Base-by-base conservation (phyloP, 2,888 invertebrate species). In the Stenurella melanura region DNA sequence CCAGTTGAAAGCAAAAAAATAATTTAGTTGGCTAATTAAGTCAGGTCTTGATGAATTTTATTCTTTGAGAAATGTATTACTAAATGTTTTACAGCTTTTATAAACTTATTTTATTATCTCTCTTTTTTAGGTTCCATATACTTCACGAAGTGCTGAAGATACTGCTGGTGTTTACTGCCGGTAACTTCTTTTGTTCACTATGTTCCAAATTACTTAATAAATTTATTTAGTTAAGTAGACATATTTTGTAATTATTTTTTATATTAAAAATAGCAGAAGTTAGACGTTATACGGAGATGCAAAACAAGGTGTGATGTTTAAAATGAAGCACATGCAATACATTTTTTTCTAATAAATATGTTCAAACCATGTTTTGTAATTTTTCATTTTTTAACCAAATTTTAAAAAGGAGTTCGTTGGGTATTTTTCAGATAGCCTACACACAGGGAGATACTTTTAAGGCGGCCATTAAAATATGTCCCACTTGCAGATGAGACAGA, bases 161-260 rank as follows among this genome's bases (percentile, higher is more conserved):
- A 9, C n/a, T 54, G 0, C 67, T 67, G 15, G 30, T 26, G 17
- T 67, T 67, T 21, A 11, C n/a, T 9, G 67, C 19, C 1, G 54
- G 54, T n/a, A 54, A 56, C n/a, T 3, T n/a, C 3, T 1, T 56
- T n/a, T 67, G 26, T 11, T 26, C 26, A 4, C 9, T 67, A 10
- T 56, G 21, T 10, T 56, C 10, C 12, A 54, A 15, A 17, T 26
- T 26, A 56, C 17, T 54, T 15, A 21, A 50, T 15, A 42, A 42
- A 15, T 15, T 64, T 19, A 50, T 15, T 42, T 64, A 64, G 19
- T 64, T 42, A 64, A 50, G 50, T 42, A 42, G 42, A 15, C 1
- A 15, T 5, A 15, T 64, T 64, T 64, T 42, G 42, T 42, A 64
- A 19, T n/a, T 18, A 15, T 58, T 58, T 56, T 58, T 26, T 58